Evolutionary conservation across 1,140 invertebrate genomes (phyloP).

Genomic region (Chionoecetes opilio): DNA sequence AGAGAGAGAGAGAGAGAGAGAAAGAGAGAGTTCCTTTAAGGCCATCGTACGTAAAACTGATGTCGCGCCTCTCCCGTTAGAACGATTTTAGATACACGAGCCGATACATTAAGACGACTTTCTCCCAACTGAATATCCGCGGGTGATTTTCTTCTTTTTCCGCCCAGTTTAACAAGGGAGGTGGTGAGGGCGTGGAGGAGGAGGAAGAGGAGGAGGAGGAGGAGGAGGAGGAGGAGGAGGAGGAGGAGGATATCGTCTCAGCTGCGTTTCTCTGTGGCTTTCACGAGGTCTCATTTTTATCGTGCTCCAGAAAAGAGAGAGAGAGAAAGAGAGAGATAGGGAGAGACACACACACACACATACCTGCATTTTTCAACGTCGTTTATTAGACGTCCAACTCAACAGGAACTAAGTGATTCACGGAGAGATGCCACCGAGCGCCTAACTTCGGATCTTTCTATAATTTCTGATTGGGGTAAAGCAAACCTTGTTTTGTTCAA

Average conservation of each 20-base stretch:
- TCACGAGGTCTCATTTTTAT: background rate
- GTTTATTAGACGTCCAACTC: no score
- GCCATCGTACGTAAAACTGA: no score
- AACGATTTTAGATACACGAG: background rate
- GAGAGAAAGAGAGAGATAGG: background rate
- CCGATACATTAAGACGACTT: background rate
- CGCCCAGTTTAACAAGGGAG: conserved; percentile 25
- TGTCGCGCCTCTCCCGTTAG: background rate
- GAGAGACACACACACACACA: background rate
- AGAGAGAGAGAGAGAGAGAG: no score
- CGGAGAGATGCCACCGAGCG: no score
- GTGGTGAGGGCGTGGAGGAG: background rate
- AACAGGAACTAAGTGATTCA: no score
- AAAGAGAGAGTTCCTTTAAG: no score
- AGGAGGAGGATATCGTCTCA: background rate
- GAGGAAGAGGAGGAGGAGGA: background rate
- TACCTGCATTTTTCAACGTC: no score
- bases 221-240: conserved; percentile 23
- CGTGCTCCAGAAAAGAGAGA: background rate
- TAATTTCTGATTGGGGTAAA: no score
- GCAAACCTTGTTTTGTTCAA: no score
- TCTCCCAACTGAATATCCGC: background rate
- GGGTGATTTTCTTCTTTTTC: background rate
- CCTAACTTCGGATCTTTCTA: no score
- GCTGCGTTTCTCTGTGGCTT: background rate